Percentiles rank a stretch among this genome's conserved stretches.
Evolutionary conservation across 2,113 vertebrate species (phyloP).

Genomic region (Micromys minutus): DNA sequence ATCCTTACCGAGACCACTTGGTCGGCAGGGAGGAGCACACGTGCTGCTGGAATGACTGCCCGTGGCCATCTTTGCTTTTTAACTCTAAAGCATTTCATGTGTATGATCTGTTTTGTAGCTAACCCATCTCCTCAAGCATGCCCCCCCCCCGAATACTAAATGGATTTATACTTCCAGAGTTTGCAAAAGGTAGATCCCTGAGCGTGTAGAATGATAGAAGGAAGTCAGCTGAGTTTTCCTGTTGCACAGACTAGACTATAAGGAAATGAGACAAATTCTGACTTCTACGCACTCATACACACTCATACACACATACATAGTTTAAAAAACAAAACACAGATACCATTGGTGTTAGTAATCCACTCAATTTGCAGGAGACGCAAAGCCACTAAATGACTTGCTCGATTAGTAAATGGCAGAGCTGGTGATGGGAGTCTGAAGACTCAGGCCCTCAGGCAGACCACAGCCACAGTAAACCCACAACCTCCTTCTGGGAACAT

Average conservation of each 20-base stretch:
- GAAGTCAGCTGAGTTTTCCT: background rate
- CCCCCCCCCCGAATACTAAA: background rate
- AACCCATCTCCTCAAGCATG: conserved; percentile 38
- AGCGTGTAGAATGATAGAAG: background rate
- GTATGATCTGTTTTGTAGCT: background rate
- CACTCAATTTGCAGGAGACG: background rate
- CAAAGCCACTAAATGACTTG: conserved; percentile 1
- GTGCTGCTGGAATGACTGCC: background rate
- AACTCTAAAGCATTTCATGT: background rate
- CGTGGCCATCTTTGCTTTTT: background rate
- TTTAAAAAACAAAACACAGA: background rate
- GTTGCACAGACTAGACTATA: background rate
- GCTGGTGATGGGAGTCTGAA: background rate
- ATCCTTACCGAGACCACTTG: background rate
- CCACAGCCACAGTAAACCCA: background rate
- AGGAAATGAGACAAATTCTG: background rate
- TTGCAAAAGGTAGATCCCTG: background rate
- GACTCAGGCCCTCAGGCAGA: background rate
- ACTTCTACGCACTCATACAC: background rate
- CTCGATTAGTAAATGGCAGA: background rate
- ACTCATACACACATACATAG: background rate
- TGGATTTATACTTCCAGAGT: background rate
- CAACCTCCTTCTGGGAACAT: background rate
- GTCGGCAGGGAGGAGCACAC: background rate
- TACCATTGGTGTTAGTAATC: background rate